phyloP scores from a whole-genome alignment of 2,888 invertebrate species.

The Drosophila cognata region DNA sequence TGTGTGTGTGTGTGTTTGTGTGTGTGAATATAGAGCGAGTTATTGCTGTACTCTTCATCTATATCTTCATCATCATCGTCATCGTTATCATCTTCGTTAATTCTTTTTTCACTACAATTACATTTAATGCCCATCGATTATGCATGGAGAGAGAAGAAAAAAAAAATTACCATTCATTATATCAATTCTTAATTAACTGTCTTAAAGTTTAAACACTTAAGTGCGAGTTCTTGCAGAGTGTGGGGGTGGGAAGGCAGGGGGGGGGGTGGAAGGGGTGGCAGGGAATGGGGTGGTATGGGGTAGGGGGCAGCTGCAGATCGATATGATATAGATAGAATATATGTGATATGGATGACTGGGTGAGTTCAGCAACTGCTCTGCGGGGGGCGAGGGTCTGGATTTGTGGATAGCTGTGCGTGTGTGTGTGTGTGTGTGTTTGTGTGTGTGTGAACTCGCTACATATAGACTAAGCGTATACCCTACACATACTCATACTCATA shows the following conservation, averaged over 20 bases:
- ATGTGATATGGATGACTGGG: conserved; percentile 45
- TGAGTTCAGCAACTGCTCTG: conserved; percentile 23
- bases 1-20: not conserved
- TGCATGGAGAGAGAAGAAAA: conserved; percentile 27
- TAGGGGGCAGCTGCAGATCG: conserved; percentile 18
- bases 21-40: conserved; percentile 8
- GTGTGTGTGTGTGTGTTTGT: not conserved
- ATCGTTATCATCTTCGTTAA: not conserved
- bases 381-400: not conserved
- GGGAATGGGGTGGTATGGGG: not conserved
- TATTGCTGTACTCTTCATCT: conserved; percentile 22
- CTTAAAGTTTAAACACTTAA: conserved; percentile 69
- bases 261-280: not conserved
- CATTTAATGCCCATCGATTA: conserved; percentile 26
- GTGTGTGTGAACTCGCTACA: conserved; percentile 47
- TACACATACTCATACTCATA: conserved; percentile 35
- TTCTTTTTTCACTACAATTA: conserved; percentile 35
- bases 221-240: conserved; percentile 45
- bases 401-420: not conserved
- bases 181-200: conserved; percentile 51
- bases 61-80: not conserved
- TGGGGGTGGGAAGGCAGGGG: not conserved
- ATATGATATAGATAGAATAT: conserved; percentile 44
- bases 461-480: conserved; percentile 58
- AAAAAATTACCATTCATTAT: conserved; percentile 32